Evolutionary conservation across 1,140 invertebrate species (phyloP), one percentile per base, ranked within the genome.

Genomic region (Aphelenchoides besseyi): DNA sequence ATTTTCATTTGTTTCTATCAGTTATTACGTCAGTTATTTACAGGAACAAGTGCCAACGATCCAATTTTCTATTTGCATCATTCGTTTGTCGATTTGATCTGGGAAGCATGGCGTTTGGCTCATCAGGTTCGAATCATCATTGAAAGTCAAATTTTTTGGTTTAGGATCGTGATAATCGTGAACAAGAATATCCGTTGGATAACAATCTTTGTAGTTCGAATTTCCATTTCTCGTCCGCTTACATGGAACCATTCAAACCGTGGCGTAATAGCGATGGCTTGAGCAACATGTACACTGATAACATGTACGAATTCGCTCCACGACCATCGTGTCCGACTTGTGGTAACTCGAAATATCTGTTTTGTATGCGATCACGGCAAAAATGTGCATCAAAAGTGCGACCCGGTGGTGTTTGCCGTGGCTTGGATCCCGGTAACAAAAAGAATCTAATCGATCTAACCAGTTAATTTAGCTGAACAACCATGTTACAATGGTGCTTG

Each of bases 271-370:
- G 69, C 28, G 79, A 80, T 63, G 79, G 76, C 9, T 41, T 80
- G 32, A 71, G 61, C 16, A 80, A 80, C 35, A 76, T 75, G 69
- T 80, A 77, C 64, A 80, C 79, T 9, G 78, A 79, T 52, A 82
- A 83, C 36, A 37, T 83, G 69, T 83, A 76, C 53, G 64, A 71
- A 52, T 83, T 77, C 54, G 82, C 76, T 28, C 78, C 82, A 18
- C 53, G 82, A 12, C 82, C 82, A 36, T 70, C 71, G 8, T 83
- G 82, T 48, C 95, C 52, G 89, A 89, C 72, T 93, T 90, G 89
- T 98, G 99, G 67, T 91, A 89, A 73, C 90, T 89, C 64, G 98
- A 70, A 71, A 70, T 79, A 67, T 33, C 64, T 80, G 1, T 80
- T 80, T 74, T 80, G 79, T 61, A 74, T 81, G 54, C 33, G 28